Evolutionary conservation across 2,797 vertebrate genomes (phyloP), one percentile per base, ranked within the genome.

Genomic region (Mionectes olivaceus): DNA sequence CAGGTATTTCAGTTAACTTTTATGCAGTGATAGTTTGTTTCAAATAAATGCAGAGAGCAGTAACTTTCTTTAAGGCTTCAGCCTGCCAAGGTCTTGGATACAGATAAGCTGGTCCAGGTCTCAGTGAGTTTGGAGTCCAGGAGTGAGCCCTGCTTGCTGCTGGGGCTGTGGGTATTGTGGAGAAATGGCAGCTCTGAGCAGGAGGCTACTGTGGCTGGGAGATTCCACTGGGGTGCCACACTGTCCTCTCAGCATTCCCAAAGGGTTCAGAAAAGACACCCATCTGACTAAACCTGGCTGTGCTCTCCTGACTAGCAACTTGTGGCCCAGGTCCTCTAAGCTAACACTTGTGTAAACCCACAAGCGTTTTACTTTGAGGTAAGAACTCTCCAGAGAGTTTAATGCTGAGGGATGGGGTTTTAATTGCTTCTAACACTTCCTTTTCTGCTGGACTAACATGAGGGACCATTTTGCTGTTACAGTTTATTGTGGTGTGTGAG

Each of bases 1-100:
- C 99, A 99, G 99, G 99, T 99, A 98, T 97, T 95, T 32, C 30
- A 22, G 30, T 59, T 76, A 37, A 41, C 28, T 90, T 63, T 25
- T n/a, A 24, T 57, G 15, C 64, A 87, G 33, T 68, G 37, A 61
- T 46, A 63, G 37, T 56, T 83, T 60, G 30, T 74, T 93, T 75
- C 30, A 94, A 89, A 37, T 49, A 55, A 59, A n/a, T 23, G 41
- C 9, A 19, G 63, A 57, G 53, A 85, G 15, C 25, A n/a, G n/a
- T 83, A 78, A 19, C 13, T 67, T 89, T 19, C 33, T 53, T 69
- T 83, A 25, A 3, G 43, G 28, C 35, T 90, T 93, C 32, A 83
- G 9, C 41, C 55, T 94, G 75, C 55, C 67, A 41, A 10, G 39
- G 19, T 43, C 27, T 59, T 61, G 64, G 55, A 7, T 49, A 9